Conservation (phyloP, 92 coral and sea anemone species). For the Parazoanthus darwini region DNA sequence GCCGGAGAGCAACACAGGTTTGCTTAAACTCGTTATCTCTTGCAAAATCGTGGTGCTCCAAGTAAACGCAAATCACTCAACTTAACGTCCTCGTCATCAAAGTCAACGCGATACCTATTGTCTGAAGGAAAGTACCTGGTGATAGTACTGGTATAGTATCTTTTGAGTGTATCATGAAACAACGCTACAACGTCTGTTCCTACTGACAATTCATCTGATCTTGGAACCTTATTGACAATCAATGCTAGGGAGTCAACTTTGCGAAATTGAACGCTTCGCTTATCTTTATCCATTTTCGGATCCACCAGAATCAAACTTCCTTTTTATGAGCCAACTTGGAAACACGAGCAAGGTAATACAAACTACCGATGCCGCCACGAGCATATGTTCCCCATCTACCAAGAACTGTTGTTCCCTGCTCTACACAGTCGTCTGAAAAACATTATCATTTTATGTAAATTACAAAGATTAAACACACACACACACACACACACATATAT, state of each 20-base stretch:
- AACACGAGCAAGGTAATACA: constrained; percentile 3
- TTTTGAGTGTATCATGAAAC: neutral
- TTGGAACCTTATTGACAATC: neutral
- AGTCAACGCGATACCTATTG: neutral
- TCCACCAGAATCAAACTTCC: neutral
- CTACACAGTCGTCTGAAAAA: neutral
- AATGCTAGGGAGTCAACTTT: neutral
- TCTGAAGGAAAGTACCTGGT: neutral
- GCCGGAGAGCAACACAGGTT: too few species aligned
- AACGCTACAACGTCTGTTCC: neutral
- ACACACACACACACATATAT: too few species aligned
- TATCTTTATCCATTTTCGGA: neutral
- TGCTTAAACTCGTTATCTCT: too few species aligned
- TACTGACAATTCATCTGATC: neutral
- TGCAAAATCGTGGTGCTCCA: too few species aligned
- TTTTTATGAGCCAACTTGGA: neutral
- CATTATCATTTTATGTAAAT: neutral
- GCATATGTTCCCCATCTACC: neutral
- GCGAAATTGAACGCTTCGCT: neutral
- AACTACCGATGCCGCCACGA: neutral
- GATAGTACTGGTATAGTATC: neutral
- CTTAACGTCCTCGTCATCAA: neutral
- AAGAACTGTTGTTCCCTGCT: neutral
- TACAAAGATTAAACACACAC: too few species aligned
- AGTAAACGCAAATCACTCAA: neutral